Conservation (phyloP, 1,140 invertebrate species). For the Diploscapter pachys region DNA sequence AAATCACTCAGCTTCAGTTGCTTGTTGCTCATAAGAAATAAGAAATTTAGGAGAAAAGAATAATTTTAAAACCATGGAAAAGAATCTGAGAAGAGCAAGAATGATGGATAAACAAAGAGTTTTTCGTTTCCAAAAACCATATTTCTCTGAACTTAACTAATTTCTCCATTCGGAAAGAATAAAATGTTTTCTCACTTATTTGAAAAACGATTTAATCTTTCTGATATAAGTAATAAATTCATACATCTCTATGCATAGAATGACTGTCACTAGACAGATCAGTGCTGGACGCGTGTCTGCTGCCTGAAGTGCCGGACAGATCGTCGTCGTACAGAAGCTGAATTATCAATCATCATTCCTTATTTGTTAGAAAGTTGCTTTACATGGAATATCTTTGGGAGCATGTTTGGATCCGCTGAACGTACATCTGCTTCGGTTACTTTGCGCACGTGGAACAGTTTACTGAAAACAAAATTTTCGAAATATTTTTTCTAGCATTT, state of each 20-base stretch:
- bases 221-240: neutral
- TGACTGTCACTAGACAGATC: neutral
- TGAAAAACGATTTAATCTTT: conserved; percentile 8
- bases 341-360: neutral
- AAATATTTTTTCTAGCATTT: conserved; percentile 3
- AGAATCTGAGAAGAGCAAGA: too few relatives aligned
- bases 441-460: conserved; percentile 94
- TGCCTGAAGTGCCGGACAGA: conserved; percentile 2
- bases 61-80: too few relatives aligned
- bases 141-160: too few relatives aligned
- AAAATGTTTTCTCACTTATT: neutral
- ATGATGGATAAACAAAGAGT: too few relatives aligned
- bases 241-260: neutral
- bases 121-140: too few relatives aligned
- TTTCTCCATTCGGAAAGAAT: too few relatives aligned
- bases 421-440: conserved; percentile 98
- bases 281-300: conserved; percentile 22
- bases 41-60: too few relatives aligned
- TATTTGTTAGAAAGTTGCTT: neutral
- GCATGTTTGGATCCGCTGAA: conserved; percentile 94
- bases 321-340: conserved; percentile 31
- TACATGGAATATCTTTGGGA: conserved; percentile 82
- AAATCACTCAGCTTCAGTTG: too few relatives aligned
- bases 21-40: too few relatives aligned
- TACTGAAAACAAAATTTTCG: conserved; percentile 65